Conservation (phyloP, 2,888 invertebrate genomes). For the Beris chalybata region DNA sequence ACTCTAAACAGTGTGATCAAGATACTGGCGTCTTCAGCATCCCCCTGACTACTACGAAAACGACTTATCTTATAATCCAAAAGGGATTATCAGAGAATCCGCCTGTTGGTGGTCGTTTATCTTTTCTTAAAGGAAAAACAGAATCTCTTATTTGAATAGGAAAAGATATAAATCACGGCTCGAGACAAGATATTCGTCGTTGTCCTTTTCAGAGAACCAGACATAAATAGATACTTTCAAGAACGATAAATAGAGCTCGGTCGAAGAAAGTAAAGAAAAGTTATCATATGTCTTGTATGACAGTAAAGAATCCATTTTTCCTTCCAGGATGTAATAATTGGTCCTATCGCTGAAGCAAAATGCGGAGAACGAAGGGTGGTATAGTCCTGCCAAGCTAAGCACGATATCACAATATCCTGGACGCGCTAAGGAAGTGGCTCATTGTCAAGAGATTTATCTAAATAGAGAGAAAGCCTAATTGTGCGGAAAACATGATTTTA, state of each 20-base stretch:
- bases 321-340: constrained; percentile 10
- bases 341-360: neutral
- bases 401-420: constrained; percentile 7
- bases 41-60: neutral
- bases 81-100: constrained; percentile 23
- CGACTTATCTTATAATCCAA: constrained; percentile 17
- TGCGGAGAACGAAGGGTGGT: too few species aligned
- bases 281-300: constrained; percentile 18
- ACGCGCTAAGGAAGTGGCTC: constrained; percentile 4
- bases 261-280: constrained; percentile 9
- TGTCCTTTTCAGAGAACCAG: constrained; percentile 4
- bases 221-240: neutral
- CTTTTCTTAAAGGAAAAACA: constrained; percentile 20
- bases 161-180: constrained; percentile 24
- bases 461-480: constrained; percentile 11
- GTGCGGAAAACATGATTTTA: constrained; percentile 16
- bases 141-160: constrained; percentile 17
- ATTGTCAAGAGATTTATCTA: constrained; percentile 4
- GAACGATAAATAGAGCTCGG: neutral
- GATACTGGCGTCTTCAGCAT: too few species aligned
- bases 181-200: constrained; percentile 2
- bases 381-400: neutral
- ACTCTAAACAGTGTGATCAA: too few species aligned
- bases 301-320: constrained; percentile 6
- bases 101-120: constrained; percentile 24